These are phyloP conservation scores for Rhorus exstirpatorius DNA, from an alignment of 2,888 invertebrate species.

Conservation along the genomic window DNA sequence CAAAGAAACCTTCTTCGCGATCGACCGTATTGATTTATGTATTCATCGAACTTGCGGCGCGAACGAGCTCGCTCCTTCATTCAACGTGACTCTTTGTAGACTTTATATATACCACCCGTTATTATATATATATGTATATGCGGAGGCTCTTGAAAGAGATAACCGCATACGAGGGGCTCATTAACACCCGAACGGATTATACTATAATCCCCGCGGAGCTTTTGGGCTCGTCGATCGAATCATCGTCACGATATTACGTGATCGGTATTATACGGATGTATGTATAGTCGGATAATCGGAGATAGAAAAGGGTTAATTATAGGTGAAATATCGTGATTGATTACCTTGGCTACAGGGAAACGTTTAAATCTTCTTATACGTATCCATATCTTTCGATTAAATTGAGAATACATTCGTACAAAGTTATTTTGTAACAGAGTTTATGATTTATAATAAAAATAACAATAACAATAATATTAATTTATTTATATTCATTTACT, in stretches of 20 bases:
- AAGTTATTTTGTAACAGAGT: background rate
- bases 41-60: slow-evolving; percentile 70
- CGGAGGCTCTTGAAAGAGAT: slow-evolving; percentile 39
- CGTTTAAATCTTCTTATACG: background rate
- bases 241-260: slow-evolving; percentile 52
- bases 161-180: slow-evolving; percentile 57
- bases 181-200: slow-evolving; percentile 55
- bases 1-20: slow-evolving; percentile 67
- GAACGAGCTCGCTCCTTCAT: slow-evolving; percentile 15
- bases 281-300: slow-evolving; percentile 40
- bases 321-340: slow-evolving; percentile 60
- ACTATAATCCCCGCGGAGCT: slow-evolving; percentile 56
- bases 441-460: background rate
- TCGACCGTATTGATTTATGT: slow-evolving; percentile 74
- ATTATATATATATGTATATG: slow-evolving; percentile 15
- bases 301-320: slow-evolving; percentile 57
- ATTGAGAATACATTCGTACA: background rate
- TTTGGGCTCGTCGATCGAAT: slow-evolving; percentile 54
- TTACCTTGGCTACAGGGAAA: slow-evolving; percentile 57
- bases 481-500: background rate
- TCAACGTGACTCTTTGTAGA: slow-evolving; percentile 49
- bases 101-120: slow-evolving; percentile 47
- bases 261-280: slow-evolving; percentile 28
- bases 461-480: background rate
- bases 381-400: background rate